These are phyloP conservation scores for Siniperca scherzeri DNA, from an alignment of 2,797 vertebrate genomes.

Conservation along the genomic window DNA sequence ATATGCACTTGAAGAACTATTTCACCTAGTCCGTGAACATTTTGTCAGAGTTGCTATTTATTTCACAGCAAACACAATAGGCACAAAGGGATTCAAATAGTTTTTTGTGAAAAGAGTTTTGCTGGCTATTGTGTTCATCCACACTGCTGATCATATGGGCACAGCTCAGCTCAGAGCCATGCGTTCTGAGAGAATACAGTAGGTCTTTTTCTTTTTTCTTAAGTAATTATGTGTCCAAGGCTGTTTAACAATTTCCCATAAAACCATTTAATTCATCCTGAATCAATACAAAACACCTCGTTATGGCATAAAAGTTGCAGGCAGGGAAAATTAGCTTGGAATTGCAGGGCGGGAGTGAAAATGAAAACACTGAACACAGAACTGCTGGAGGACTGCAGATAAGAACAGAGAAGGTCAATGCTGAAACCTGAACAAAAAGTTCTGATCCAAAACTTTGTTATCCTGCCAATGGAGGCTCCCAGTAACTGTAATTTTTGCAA, in stretches of 20 bases:
- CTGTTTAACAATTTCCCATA: constrained; percentile 37
- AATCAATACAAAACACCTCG: constrained; percentile 49
- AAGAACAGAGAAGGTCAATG: constrained; percentile 41
- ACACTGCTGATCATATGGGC: constrained; percentile 18
- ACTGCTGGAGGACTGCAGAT: constrained; percentile 41
- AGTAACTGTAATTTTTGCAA: constrained; percentile 11
- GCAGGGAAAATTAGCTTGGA: constrained; percentile 27
- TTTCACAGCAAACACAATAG: constrained; percentile 29
- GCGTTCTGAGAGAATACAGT: constrained; percentile 20
- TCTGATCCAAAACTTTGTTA: constrained; percentile 22
- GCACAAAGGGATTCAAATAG: constrained; percentile 34
- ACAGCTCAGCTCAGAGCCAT: constrained; percentile 13
- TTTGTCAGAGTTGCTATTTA: constrained; percentile 40
- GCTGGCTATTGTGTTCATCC: constrained; percentile 20
- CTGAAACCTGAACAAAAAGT: constrained; percentile 32
- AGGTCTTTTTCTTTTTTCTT: constrained; percentile 17
- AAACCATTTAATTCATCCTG: constrained; percentile 39
- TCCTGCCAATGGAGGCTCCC: neutral
- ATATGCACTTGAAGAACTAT: constrained; percentile 33
- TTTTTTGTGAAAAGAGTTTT: constrained; percentile 14
- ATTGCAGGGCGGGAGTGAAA: constrained; percentile 11
- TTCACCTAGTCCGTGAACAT: constrained; percentile 38
- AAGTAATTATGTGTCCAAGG: constrained; percentile 46
- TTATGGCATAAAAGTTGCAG: constrained; percentile 23
- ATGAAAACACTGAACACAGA: constrained; percentile 23